Evolutionary conservation across 2,797 vertebrate genomes (phyloP).

Genomic region (Alfaro cultratus): DNA sequence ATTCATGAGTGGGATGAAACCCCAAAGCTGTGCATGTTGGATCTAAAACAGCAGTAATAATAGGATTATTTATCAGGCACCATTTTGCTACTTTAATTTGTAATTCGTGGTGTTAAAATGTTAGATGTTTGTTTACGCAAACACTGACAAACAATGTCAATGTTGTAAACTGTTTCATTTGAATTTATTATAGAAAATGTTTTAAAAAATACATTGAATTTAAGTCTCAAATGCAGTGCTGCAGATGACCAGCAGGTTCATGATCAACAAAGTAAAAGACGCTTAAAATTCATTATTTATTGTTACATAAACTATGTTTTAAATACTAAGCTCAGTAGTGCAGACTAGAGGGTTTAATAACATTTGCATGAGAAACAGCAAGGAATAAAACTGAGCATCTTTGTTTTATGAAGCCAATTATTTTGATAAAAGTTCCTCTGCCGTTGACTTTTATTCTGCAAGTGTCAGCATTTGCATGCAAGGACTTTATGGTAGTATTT

Average conservation of each 20-base stretch:
- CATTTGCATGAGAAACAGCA: not conserved
- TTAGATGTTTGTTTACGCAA: not conserved
- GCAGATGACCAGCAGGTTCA: not conserved
- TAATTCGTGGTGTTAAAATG: not conserved
- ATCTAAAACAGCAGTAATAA: not conserved
- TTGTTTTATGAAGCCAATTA: not conserved
- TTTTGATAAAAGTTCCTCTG: not conserved
- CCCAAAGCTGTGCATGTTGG: not conserved
- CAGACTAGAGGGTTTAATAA: not conserved
- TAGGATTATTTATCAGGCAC: not conserved
- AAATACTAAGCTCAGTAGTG: not conserved
- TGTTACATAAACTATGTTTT: not conserved
- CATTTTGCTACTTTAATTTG: not conserved
- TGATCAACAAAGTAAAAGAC: not conserved
- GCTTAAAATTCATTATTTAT: not conserved
- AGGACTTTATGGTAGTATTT: not conserved
- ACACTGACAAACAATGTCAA: too few relatives aligned
- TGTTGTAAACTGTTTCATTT: not conserved
- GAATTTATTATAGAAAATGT: not conserved
- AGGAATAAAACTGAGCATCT: not conserved
- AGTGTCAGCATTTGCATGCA: not conserved
- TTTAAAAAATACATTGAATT: not conserved
- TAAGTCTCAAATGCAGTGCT: not conserved
- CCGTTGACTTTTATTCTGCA: not conserved
- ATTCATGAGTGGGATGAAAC: not conserved